phyloP scores from a whole-genome alignment of 2,888 invertebrate species.

The Drosophila parthenogenetica region DNA sequence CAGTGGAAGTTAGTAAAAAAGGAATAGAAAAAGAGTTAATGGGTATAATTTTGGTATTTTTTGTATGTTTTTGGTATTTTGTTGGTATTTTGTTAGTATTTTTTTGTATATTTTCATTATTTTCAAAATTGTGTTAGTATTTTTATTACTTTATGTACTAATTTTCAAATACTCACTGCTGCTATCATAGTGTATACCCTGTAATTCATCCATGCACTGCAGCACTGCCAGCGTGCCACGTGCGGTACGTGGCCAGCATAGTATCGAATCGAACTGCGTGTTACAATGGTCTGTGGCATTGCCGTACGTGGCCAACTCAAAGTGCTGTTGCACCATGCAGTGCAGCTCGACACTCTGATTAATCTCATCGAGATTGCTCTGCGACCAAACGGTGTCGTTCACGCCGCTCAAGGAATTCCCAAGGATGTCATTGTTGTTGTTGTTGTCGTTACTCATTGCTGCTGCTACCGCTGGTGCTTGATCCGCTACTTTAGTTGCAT shows the following conservation, averaged over 20 bases:
- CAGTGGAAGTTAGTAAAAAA: constrained; percentile 1
- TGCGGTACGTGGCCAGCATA: constrained; percentile 94
- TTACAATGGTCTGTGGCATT: constrained; percentile 86
- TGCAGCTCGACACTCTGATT: constrained; percentile 83
- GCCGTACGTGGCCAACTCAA: constrained; percentile 79
- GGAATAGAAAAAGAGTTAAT: too few relatives aligned
- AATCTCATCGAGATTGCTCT: constrained; percentile 76
- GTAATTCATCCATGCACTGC: constrained; percentile 92
- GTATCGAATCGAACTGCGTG: constrained; percentile 90
- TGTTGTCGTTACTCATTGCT: constrained; percentile 46
- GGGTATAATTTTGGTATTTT: neutral
- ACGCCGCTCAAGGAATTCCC: constrained; percentile 47
- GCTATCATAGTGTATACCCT: constrained; percentile 92
- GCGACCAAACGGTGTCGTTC: constrained; percentile 54
- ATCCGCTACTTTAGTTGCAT: constrained; percentile 37
- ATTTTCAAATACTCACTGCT: constrained; percentile 89
- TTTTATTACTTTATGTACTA: too few relatives aligned
- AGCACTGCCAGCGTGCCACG: constrained; percentile 89
- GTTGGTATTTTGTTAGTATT: too few relatives aligned
- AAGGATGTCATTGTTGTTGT: constrained; percentile 16
- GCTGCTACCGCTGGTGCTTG: constrained; percentile 14
- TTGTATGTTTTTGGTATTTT: too few relatives aligned
- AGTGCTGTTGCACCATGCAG: constrained; percentile 82
- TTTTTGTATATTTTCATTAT: too few relatives aligned
- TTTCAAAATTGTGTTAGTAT: too few relatives aligned